Evolutionary conservation across 2,888 invertebrate species (phyloP).

Genomic region (Patella pellucida): DNA sequence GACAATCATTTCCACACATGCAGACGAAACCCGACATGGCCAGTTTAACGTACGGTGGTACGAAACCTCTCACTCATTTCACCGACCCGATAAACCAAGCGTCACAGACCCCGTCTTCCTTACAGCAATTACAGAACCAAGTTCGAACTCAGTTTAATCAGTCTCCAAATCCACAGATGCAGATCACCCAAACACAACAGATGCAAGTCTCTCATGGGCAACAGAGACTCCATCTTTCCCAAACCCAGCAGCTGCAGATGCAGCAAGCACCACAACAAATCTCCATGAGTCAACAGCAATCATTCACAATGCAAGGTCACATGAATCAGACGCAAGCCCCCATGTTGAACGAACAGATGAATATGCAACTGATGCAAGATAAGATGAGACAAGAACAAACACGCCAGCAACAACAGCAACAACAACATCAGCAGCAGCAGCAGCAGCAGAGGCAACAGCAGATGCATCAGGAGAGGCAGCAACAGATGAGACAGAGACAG

Average conservation of each 20-base stretch:
- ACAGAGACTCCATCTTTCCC: constrained; percentile 60
- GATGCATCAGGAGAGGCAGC: constrained; percentile 40
- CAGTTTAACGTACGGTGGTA: constrained; percentile 52
- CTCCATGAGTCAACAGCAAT: constrained; percentile 61
- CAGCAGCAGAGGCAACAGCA: constrained; percentile 36
- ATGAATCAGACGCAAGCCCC: constrained; percentile 38
- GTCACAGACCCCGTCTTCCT: constrained; percentile 49
- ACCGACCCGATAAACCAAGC: constrained; percentile 48
- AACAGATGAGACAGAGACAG: constrained; percentile 28
- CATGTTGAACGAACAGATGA: constrained; percentile 48
- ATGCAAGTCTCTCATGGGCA: constrained; percentile 71
- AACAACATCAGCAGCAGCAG: constrained; percentile 39
- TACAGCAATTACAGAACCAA: constrained; percentile 67
- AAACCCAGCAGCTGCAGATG: constrained; percentile 66
- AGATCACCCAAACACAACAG: constrained; percentile 86
- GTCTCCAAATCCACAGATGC: constrained; percentile 82
- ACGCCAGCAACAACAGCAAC: constrained; percentile 31
- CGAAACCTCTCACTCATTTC: constrained; percentile 68
- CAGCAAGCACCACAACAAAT: constrained; percentile 75
- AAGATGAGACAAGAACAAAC: constrained; percentile 45
- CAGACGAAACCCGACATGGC: constrained; percentile 41
- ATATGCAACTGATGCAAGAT: constrained; percentile 42
- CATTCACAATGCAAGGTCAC: constrained; percentile 37
- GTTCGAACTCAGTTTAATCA: constrained; percentile 82
- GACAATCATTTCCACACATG: constrained; percentile 36